Conservation (phyloP, 2,888 invertebrate species). For the Plutella xylostella region DNA sequence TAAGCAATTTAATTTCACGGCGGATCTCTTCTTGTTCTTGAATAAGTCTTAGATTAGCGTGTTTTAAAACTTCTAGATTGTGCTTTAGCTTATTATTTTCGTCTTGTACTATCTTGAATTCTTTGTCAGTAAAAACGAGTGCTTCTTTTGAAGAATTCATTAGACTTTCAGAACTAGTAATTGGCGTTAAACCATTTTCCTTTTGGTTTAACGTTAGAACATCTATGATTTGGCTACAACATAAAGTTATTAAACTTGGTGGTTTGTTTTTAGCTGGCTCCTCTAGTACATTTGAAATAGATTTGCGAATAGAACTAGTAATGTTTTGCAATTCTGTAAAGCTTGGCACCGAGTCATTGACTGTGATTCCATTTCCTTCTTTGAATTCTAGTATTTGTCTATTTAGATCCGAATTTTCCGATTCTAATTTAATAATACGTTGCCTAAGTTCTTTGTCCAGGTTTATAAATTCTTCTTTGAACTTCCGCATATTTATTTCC, state of each 20-base stretch:
- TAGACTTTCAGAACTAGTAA: too few relatives aligned
- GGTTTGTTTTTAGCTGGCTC: slow-evolving; percentile 28
- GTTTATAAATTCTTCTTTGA: slow-evolving; percentile 32
- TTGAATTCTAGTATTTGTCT: not conserved
- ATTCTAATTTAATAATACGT: slow-evolving; percentile 30
- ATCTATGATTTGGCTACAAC: slow-evolving; percentile 36
- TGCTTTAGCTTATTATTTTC: slow-evolving; percentile 31
- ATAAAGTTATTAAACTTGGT: slow-evolving; percentile 43
- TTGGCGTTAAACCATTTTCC: too few relatives aligned
- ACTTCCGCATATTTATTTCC: slow-evolving; percentile 31
- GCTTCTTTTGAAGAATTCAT: slow-evolving; percentile 8
- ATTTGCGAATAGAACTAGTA: slow-evolving; percentile 13
- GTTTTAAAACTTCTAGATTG: slow-evolving; percentile 28
- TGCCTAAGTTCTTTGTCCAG: slow-evolving; percentile 31
- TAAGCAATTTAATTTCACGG: slow-evolving; percentile 37
- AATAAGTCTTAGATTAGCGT: slow-evolving; percentile 30
- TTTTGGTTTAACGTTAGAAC: not conserved
- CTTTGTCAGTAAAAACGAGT: slow-evolving; percentile 16
- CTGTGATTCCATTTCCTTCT: slow-evolving; percentile 7
- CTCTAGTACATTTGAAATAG: slow-evolving; percentile 13
- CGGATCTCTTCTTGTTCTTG: slow-evolving; percentile 37
- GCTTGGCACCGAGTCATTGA: too few relatives aligned
- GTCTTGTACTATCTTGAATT: slow-evolving; percentile 19
- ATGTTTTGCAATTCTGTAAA: too few relatives aligned
- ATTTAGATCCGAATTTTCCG: slow-evolving; percentile 26